Conservation (phyloP, 2,888 invertebrate genomes). For the Drosophila pseudotalamancana region DNA sequence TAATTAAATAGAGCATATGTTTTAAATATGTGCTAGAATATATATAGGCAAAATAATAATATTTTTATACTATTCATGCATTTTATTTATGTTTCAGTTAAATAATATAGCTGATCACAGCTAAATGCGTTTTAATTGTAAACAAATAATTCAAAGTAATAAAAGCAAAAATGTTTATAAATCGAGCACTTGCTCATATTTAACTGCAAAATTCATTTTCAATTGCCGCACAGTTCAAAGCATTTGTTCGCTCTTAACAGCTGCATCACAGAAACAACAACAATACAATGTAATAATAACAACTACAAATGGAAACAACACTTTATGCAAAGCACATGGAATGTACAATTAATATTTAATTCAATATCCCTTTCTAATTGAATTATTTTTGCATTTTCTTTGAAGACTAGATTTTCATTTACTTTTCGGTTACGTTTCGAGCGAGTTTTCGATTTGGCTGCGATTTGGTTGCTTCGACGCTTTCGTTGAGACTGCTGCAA, state of each 20-base stretch:
- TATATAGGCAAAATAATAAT: too few species aligned
- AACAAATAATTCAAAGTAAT: too few species aligned
- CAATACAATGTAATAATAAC: not conserved
- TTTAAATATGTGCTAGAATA: too few species aligned
- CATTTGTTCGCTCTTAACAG: slow-evolving; percentile 1
- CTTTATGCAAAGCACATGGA: not conserved
- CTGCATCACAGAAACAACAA: slow-evolving; percentile 3
- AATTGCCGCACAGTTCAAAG: slow-evolving; percentile 22
- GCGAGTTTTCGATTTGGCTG: slow-evolving; percentile 36
- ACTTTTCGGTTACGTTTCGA: slow-evolving; percentile 26
- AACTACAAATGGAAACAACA: slow-evolving; percentile 1
- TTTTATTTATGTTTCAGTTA: too few species aligned
- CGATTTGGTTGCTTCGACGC: slow-evolving; percentile 75
- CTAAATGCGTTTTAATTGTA: too few species aligned
- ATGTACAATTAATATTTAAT: not conserved
- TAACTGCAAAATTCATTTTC: slow-evolving; percentile 27
- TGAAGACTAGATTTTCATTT: slow-evolving; percentile 37
- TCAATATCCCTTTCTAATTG: not conserved
- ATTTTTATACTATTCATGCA: too few species aligned
- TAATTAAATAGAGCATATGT: too few species aligned
- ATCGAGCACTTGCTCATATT: not conserved
- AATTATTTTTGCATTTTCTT: slow-evolving; percentile 16
- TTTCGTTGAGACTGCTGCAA: slow-evolving; percentile 81
- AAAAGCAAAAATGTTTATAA: too few species aligned
- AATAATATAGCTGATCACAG: too few species aligned